Base-by-base conservation (phyloP, 1,140 invertebrate species). In the Oryctes rhinoceros region DNA sequence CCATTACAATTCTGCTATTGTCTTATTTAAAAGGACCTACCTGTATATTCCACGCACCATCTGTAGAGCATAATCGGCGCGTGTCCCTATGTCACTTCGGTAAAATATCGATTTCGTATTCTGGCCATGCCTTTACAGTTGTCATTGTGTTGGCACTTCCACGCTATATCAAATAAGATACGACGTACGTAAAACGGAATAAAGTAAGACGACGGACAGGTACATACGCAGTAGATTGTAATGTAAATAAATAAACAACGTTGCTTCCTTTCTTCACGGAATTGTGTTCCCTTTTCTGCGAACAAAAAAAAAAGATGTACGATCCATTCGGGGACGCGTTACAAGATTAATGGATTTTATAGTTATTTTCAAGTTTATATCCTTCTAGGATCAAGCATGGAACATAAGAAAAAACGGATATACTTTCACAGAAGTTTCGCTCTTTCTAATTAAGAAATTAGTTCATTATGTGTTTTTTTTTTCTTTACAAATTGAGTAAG, bases 91-190 rank as follows among this genome's bases (percentile, higher is more conserved):
- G 53, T 18, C 53, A 59, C 13, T 59, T 59, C 0, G 53, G 53
- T 53, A 53, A 53, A n/a, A n/a, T 59, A 59, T 59, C 53, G 53
- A 18, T 59, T 59, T 18, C 3, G 53, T 59, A 59, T 59, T 59
- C 53, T 59, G 13, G 18, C 53, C 53, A 59, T 59, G 53, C 3
- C 15, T 59, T n/a, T 59, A 59, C 53, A 18, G 53, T 59, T 59
- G 53, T 59, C 53, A 59, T 59, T 59, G 53, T 59, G 53, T 59
- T 59, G 18, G 53, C 53, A 59, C 53, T 59, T 59, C 53, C 53
- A n/a, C 15, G 53, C 53, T 59, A 59, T n/a, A 59, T 59, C 53
- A 59, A 59, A 59, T 59, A 59, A 59, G 53, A 59, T 59, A 59
- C 53, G 15, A 6, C 18, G 53, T n/a, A 59, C 18, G 53, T 59